A percentile compares a stretch with the other conserved stretches of the same genome.
Conservation (phyloP, 2,888 invertebrate species). For the Uropetala carovei region DNA sequence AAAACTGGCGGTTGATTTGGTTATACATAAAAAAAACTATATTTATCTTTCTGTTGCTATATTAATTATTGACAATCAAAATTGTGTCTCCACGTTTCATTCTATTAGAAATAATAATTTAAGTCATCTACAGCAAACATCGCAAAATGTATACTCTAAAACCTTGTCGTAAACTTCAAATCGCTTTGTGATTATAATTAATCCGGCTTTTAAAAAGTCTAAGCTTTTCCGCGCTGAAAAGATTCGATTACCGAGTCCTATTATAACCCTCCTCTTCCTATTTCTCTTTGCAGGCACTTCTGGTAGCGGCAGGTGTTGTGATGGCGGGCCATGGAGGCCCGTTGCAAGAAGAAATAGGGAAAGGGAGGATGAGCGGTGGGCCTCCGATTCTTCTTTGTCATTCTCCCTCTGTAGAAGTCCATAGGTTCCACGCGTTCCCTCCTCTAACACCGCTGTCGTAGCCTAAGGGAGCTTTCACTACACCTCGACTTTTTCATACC, state of each 20-base stretch:
- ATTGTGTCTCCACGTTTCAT: too few relatives aligned
- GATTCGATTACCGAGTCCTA: background rate
- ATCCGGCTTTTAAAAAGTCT: too few relatives aligned
- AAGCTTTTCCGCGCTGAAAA: too few relatives aligned
- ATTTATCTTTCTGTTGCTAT: too few relatives aligned
- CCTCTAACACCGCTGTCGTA: slow-evolving; percentile 20
- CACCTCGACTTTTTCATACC: background rate
- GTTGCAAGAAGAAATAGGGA: slow-evolving; percentile 64
- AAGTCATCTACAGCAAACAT: too few relatives aligned
- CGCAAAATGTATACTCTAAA: too few relatives aligned
- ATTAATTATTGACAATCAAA: too few relatives aligned
- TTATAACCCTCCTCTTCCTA: background rate
- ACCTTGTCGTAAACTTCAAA: too few relatives aligned
- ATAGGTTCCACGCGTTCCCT: slow-evolving; percentile 2
- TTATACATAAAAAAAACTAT: too few relatives aligned
- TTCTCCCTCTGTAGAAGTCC: slow-evolving; percentile 30
- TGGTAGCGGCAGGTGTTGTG: slow-evolving; percentile 52
- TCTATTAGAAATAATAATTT: too few relatives aligned
- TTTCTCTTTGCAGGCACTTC: slow-evolving; percentile 23
- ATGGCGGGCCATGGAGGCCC: slow-evolving; percentile 63
- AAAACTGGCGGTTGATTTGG: too few relatives aligned
- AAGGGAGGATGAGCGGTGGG: slow-evolving; percentile 40
- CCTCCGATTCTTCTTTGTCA: background rate
- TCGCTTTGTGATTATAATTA: too few relatives aligned
- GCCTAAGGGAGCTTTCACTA: background rate